Evolutionary conservation across 2,888 invertebrate species (phyloP).

Genomic region (Drosophila borborema): DNA sequence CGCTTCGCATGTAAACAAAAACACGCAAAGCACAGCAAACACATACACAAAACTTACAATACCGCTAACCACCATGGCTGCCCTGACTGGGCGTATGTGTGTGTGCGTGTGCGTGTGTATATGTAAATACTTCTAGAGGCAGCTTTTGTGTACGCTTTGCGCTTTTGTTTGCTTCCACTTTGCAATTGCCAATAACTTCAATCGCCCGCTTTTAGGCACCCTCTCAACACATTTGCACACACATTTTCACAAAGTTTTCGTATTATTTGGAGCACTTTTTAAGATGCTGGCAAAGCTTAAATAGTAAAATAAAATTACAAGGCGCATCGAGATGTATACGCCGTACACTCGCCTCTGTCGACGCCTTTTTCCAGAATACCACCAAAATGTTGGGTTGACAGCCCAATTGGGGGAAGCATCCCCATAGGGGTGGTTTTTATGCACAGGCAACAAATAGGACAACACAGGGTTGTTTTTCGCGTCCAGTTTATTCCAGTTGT

Average conservation of each 20-base stretch:
- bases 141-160: conserved; percentile 15
- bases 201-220: conserved; percentile 14
- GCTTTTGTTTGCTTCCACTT: conserved; percentile 16
- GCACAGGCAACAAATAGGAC: conserved; percentile 21
- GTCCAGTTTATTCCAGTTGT: conserved; percentile 52
- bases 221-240: conserved; percentile 9
- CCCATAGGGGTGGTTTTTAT: conserved; percentile 75
- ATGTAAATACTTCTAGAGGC: conserved; percentile 42
- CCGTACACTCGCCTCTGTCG: conserved; percentile 57
- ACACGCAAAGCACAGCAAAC: conserved; percentile 63
- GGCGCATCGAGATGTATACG: conserved; percentile 32
- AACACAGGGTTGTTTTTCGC: conserved; percentile 75
- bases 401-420: conserved; percentile 49
- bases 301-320: conserved; percentile 16
- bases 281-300: conserved; percentile 14
- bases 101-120: conserved; percentile 39
- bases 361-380: conserved; percentile 78
- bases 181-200: background rate
- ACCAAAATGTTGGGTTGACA: conserved; percentile 61
- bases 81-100: background rate
- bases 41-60: conserved; percentile 34
- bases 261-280: background rate
- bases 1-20: conserved; percentile 75
- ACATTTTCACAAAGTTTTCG: conserved; percentile 16
- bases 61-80: conserved; percentile 51